Evolutionary conservation across 2,113 vertebrate genomes (phyloP).

Genomic region (Athene cunicularia): DNA sequence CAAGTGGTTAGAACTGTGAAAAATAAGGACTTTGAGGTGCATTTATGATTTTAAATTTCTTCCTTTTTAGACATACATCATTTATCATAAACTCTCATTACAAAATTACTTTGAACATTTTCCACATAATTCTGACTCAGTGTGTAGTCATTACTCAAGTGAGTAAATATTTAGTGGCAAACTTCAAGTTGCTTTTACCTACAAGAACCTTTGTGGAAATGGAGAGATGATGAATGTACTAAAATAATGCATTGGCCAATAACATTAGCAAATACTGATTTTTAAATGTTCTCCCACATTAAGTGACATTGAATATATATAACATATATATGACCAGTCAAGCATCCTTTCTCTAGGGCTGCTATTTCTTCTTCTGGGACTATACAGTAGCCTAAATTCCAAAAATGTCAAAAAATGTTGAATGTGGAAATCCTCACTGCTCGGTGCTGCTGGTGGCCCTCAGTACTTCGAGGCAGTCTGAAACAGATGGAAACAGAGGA

Average conservation of each 20-base stretch:
- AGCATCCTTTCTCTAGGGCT: neutral
- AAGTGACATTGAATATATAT: neutral
- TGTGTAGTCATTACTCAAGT: neutral
- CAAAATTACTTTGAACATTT: neutral
- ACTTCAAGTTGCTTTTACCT: neutral
- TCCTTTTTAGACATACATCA: neutral
- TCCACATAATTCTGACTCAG: neutral
- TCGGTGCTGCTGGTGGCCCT: neutral
- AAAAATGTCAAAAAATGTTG: neutral
- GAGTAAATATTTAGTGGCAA: slow-evolving; percentile 8
- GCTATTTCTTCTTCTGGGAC: neutral
- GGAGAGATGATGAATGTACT: neutral
- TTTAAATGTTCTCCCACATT: neutral
- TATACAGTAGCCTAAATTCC: neutral
- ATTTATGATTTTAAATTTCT: neutral
- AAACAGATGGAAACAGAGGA: neutral
- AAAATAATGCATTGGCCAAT: neutral
- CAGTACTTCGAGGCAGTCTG: accelerated
- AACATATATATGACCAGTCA: neutral
- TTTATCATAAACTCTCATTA: neutral
- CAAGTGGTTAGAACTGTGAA: neutral
- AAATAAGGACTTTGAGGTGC: neutral
- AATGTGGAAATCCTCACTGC: neutral
- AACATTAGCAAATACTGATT: neutral
- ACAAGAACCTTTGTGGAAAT: neutral